Conservation (phyloP, 2,888 invertebrate species). For the Megastigmus dorsalis region DNA sequence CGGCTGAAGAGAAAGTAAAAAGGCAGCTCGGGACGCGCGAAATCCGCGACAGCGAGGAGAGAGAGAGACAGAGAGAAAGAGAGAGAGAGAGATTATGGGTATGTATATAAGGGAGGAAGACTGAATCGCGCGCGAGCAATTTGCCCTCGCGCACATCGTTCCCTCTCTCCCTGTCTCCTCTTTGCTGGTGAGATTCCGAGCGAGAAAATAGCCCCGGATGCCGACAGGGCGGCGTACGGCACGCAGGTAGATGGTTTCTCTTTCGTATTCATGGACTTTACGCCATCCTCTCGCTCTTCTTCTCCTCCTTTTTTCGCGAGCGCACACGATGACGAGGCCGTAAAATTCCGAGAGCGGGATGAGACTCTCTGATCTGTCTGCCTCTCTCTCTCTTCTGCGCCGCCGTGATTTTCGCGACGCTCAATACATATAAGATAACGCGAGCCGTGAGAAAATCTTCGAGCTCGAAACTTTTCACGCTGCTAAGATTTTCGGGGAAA, state of each 20-base stretch:
- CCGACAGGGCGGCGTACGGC: neutral
- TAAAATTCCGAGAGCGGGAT: constrained; percentile 29
- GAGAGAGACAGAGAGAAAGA: no score
- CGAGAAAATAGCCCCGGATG: constrained; percentile 36
- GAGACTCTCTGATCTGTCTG: neutral
- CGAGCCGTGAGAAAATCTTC: neutral
- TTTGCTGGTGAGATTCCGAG: neutral
- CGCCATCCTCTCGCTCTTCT: neutral
- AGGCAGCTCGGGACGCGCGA: neutral
- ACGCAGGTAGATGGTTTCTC: constrained; percentile 34
- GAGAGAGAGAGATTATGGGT: constrained; percentile 30
- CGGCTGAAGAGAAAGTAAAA: neutral
- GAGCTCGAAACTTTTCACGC: neutral
- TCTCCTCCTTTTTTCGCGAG: neutral
- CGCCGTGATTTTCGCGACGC: constrained; percentile 37
- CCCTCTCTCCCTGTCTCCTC: constrained; percentile 34
- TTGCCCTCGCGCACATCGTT: constrained; percentile 31
- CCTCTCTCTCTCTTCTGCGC: constrained; percentile 21
- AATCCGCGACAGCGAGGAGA: constrained; percentile 4
- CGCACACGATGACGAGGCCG: constrained; percentile 7
- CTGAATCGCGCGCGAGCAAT: constrained; percentile 32
- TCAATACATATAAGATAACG: constrained; percentile 50
- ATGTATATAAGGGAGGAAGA: neutral
- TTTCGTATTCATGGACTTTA: constrained; percentile 56
- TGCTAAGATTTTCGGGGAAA: neutral